Evolutionary conservation across 2,888 invertebrate species (phyloP), one percentile per base, ranked within the genome.

Genomic region (Dryococelus australis): DNA sequence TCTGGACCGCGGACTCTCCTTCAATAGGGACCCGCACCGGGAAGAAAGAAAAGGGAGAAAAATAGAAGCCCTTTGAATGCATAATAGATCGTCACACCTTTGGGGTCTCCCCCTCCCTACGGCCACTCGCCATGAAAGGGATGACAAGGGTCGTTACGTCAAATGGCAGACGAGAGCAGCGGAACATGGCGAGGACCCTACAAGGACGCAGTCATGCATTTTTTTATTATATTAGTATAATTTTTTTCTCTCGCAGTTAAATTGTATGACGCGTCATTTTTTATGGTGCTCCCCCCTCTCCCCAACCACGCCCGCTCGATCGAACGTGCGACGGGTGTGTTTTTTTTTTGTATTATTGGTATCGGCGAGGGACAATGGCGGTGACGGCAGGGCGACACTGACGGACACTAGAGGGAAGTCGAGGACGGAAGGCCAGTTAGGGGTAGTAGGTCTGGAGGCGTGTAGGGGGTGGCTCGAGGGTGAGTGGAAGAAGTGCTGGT

Each of bases 1-100:
- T n/a, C 47, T 47, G 47, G 47, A 65, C 65, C 65, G n/a, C 65
- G 65, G 13, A 20, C 24, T n/a, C 65, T 65, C 65, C 65, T 65
- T 65, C 65, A 65, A n/a, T 20, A 20, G 65, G 65, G 65, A 24
- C 13, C 8, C 24, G 24, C 65, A 20, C 65, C 20, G 65, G n/a
- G 65, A 16, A 20, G 35, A 35, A 83, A 83, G 83, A 83, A 83
- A 83, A n/a, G 43, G 43, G 43, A 83, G 83, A 83, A 43, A 83
- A 43, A 83, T 83, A 43, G 83, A 43, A 35, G 83, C 35, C 83
- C 83, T 83, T 35, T 83, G 83, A 83, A 83, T 83, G 43, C 83
- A 83, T 83, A 83, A 83, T 83, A 43, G 83, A 83, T 83, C 83
- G 83, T 83, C 83, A 83, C 83, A 83, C 83, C 83, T 83, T 83